Conservation (phyloP, 2,113 vertebrate species). For the Mellivora capensis region DNA sequence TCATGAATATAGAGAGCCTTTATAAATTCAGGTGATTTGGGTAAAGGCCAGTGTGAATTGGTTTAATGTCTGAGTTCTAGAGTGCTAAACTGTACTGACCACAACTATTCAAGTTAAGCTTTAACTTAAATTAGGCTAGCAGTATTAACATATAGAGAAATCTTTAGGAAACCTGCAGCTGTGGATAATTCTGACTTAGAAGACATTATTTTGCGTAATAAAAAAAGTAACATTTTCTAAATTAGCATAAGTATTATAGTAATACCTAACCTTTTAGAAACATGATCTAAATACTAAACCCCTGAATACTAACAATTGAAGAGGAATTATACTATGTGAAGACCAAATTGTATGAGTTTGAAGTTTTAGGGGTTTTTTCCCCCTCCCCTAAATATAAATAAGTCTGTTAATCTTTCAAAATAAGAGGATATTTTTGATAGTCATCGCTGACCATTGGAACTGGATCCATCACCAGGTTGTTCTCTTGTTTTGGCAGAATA, state of each 20-base stretch:
- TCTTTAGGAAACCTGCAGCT: not conserved
- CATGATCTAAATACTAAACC: not conserved
- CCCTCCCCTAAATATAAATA: not conserved
- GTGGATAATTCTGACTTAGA: not conserved
- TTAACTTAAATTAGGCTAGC: not conserved
- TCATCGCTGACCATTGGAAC: not conserved
- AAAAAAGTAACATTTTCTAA: slow-evolving; percentile 40
- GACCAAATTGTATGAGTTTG: not conserved
- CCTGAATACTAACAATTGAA: not conserved
- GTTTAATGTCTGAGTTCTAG: not conserved
- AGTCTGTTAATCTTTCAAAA: not conserved
- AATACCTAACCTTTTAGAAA: not conserved
- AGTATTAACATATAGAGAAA: not conserved
- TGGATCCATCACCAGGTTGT: not conserved
- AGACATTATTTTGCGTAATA: not conserved
- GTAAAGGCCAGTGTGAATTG: not conserved
- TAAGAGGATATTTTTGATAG: not conserved
- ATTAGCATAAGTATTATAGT: not conserved
- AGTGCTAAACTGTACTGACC: not conserved
- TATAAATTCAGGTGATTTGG: not conserved
- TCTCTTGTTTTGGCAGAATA: not conserved
- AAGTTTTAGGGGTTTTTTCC: not conserved
- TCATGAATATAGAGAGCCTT: not conserved
- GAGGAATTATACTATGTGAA: not conserved
- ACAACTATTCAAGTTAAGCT: not conserved